Base-by-base conservation (phyloP, 2,797 vertebrate genomes). In the Allobates femoralis region DNA sequence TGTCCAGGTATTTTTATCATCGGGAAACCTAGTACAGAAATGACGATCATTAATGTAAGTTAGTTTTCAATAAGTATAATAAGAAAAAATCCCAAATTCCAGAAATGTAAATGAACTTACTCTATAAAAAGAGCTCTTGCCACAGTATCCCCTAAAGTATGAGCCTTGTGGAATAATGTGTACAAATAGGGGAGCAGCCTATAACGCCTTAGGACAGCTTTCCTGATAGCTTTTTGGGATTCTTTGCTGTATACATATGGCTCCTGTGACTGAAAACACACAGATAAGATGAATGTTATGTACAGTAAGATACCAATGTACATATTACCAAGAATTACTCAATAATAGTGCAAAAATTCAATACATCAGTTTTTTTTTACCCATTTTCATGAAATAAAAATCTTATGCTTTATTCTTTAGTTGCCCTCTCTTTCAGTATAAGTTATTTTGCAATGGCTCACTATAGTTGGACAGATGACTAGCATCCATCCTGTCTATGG, bases 81-180 rank as follows among this genome's bases (percentile, higher is more conserved):
- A 21, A 58, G 50, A 34, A 7, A 7, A 8, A 0, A 18, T 11
- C n/a, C 23, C 11, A 1, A 7, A 14, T 1, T 0, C 30, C 15
- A 37, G 3, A 64, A n/a, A 8, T 64, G 0, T 23, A 26, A 50
- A 71, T 23, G 12, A 50, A 92, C 96, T 87, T 94, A 99, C 98
- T 99, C 96, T n/a, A 98, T 89, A 92, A 98, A 99, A 50, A 99
- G 96, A 0, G 98, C 96, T 77, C 96, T 94, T 0, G 96, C 96
- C 88, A 99, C 97, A 0, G 96, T 97, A 80, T 95, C 93, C 3
- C 95, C 98, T 0, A 91, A 89, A 0, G 88, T 74, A 81, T 98
- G 98, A 5, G 97, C 96, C 0, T 92, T 92, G 89, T 97, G 94
- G 92, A 99, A 98, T 41, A 99, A 95, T 0, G 96, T 97, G 94